Conservation (phyloP, 2,113 vertebrate species). For the Cynopterus brachyotis region DNA sequence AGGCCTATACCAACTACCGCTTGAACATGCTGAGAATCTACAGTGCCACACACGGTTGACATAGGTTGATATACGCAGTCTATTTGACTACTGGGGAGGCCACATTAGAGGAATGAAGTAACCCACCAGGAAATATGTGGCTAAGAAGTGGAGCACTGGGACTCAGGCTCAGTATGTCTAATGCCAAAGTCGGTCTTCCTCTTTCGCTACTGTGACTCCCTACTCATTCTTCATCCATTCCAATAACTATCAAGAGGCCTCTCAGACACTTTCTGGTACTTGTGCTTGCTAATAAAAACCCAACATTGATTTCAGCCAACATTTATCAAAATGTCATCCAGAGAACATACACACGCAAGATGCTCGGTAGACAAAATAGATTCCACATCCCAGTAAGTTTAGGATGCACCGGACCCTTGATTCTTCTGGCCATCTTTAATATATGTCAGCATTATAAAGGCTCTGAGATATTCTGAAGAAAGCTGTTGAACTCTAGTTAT, state of each 20-base stretch:
- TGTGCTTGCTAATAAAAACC: neutral
- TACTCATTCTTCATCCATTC: neutral
- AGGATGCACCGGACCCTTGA: neutral
- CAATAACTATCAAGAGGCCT: neutral
- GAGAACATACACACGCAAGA: neutral
- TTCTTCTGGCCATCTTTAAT: neutral
- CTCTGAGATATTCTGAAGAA: neutral
- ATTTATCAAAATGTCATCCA: neutral
- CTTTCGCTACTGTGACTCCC: neutral
- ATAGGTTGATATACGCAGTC: neutral
- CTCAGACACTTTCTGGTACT: neutral
- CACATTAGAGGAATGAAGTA: neutral
- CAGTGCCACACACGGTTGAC: accelerated
- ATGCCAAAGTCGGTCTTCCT: neutral
- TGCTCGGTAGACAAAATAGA: accelerated
- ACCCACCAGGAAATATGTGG: neutral
- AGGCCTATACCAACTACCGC: neutral
- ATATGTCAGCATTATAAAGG: neutral
- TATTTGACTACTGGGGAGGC: no score
- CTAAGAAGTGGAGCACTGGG: neutral
- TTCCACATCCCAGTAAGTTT: neutral
- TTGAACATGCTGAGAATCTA: neutral
- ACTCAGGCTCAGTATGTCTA: neutral
- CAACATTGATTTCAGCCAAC: neutral
- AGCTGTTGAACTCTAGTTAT: neutral